These are phyloP conservation scores for Lepidochrysops patricia DNA, from an alignment of 2,888 invertebrate genomes.

Conservation along the genomic window DNA sequence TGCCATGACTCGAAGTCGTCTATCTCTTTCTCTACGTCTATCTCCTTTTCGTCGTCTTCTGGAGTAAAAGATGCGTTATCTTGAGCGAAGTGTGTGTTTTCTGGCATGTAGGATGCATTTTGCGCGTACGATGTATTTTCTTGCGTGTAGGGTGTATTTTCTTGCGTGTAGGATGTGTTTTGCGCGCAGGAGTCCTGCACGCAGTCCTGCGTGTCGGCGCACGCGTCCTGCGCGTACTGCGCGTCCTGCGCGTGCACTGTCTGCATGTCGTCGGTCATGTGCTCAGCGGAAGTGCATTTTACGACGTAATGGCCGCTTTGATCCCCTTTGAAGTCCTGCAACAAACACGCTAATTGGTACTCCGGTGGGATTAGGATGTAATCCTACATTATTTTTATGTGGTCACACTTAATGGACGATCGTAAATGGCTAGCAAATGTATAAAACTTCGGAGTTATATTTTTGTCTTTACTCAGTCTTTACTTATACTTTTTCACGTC, in stretches of 20 bases:
- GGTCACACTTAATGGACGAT: not conserved
- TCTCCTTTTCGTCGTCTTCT: slow-evolving; percentile 21
- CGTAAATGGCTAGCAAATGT: not conserved
- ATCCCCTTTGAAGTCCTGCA: not conserved
- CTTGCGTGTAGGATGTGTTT: not conserved
- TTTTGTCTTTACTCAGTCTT: too few relatives aligned
- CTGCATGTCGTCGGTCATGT: slow-evolving; percentile 49
- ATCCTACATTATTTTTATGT: not conserved
- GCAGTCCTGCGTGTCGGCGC: not conserved
- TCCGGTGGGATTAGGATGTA: not conserved
- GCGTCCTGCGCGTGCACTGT: slow-evolving; percentile 46
- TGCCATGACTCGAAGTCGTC: slow-evolving; percentile 80
- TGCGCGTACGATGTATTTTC: slow-evolving; percentile 41
- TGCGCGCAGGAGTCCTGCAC: too few relatives aligned
- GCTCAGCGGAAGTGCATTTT: slow-evolving; percentile 17
- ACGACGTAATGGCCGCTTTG: slow-evolving; percentile 1
- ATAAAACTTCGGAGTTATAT: too few relatives aligned
- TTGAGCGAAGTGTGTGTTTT: slow-evolving; percentile 46
- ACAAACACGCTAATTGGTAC: not conserved
- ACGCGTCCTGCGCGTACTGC: not conserved
- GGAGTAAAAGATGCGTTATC: slow-evolving; percentile 19
- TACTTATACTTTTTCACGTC: too few relatives aligned
- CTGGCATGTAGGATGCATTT: slow-evolving; percentile 46
- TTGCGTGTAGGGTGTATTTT: slow-evolving; percentile 41
- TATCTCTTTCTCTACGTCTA: slow-evolving; percentile 31